Evolutionary conservation across 2,888 invertebrate genomes (phyloP).

Genomic region (Pteria penguin): DNA sequence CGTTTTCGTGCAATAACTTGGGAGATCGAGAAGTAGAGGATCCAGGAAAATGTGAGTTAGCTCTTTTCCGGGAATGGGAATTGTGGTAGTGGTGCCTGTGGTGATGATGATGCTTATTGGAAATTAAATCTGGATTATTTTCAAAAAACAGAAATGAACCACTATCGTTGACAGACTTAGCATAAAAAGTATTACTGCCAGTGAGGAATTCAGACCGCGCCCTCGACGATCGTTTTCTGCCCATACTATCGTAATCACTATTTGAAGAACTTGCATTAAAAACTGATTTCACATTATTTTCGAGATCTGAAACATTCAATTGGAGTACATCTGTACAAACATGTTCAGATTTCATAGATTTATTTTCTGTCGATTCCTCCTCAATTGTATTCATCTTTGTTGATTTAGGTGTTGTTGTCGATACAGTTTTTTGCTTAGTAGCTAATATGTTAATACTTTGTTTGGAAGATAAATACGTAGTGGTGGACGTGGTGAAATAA

Average conservation of each 20-base stretch:
- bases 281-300: too few relatives aligned
- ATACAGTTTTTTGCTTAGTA: slow-evolving; percentile 22
- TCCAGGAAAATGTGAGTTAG: slow-evolving; percentile 17
- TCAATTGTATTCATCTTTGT: slow-evolving; percentile 61
- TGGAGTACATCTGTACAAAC: too few relatives aligned
- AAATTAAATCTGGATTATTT: not conserved
- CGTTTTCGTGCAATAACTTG: too few relatives aligned
- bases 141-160: slow-evolving; percentile 22
- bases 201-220: slow-evolving; percentile 20
- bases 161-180: slow-evolving; percentile 7
- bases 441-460: slow-evolving; percentile 14
- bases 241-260: not conserved
- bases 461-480: slow-evolving; percentile 45
- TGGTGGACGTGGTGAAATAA: slow-evolving; percentile 55
- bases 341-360: too few relatives aligned
- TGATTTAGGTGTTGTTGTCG: slow-evolving; percentile 1
- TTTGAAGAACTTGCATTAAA: too few relatives aligned
- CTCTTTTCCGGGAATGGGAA: not conserved
- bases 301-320: too few relatives aligned
- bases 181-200: slow-evolving; percentile 12
- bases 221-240: not conserved
- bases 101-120: too few relatives aligned
- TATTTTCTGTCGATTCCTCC: slow-evolving; percentile 56
- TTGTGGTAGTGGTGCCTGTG: not conserved
- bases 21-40: not conserved